Evolutionary conservation across 2,113 vertebrate genomes (phyloP), one percentile per base, ranked within the genome.

Genomic region (Thunnus maccoyii): DNA sequence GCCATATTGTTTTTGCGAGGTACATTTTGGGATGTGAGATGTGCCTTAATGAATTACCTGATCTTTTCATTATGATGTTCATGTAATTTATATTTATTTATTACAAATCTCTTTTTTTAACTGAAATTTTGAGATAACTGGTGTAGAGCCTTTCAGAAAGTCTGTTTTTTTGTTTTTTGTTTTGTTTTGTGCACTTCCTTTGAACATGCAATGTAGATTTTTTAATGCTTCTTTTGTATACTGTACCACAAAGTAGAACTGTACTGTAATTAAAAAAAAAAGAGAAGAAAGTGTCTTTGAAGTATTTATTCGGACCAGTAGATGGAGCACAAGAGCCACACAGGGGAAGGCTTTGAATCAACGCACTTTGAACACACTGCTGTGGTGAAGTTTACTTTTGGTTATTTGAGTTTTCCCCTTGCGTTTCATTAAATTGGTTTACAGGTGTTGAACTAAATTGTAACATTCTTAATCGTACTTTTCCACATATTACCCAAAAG

Each of bases 11-110:
- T 89, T 83, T 88, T 90, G 60, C 20, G 69, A 92, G 91, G 93
- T 93, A 92, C 92, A 93, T 93, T 93, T 89, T 89, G 80, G 70
- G 80, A 88, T 92, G 55, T 79, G 56, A 88, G 88, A 90, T 94
- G 95, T 95, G 94, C 94, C 94, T 95, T 95, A 93, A 88, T 86
- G 88, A 93, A 90, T 93, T 91, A 89, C 86, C 90, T 86, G 84
- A 90, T 65, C 71, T 90, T 94, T 90, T 88, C 75, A 87, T 77
- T 70, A 82, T 90, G 80, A 89, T 90, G 90, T 80, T 92, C 75
- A 54, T 91, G 85, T 95, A 95, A 95, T 95, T 95, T 95, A 95
- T 95, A 94, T 88, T 94, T 94, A 95, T 95, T 96, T 96, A 95
- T 96, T 95, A 80, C 91, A 88, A 87, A 90, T 74, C 72, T 36